A percentile compares a stretch with the other conserved stretches of the same genome.
phyloP scores from a whole-genome alignment of 30 jellyfish, hydroid and myxozoan genomes.

The Aurelia sp. region DNA sequence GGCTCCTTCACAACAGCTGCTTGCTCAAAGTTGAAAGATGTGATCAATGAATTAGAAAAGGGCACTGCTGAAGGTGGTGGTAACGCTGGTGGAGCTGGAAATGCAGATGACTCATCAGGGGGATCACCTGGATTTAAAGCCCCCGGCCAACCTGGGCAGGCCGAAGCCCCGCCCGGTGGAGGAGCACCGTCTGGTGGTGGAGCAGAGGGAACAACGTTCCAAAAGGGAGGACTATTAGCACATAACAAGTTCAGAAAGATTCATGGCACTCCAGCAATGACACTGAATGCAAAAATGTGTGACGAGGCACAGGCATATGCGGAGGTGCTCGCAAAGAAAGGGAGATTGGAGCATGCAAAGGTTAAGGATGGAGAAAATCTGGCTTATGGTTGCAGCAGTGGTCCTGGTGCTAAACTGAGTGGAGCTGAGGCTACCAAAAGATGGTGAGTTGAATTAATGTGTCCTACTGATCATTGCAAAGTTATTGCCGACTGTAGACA shows the following conservation, averaged over 20 bases:
- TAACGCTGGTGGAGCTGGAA: slow-evolving; percentile 30
- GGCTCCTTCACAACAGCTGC: slow-evolving; percentile 57
- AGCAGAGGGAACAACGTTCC: slow-evolving; percentile 36
- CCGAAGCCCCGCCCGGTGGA: background rate
- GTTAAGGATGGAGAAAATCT: slow-evolving; percentile 90
- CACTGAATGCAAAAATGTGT: slow-evolving; percentile 75
- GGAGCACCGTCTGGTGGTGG: slow-evolving; percentile 23
- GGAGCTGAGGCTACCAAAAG: slow-evolving; percentile 87
- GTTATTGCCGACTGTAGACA: too few relatives aligned
- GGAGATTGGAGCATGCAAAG: slow-evolving; percentile 54
- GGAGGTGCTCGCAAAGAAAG: slow-evolving; percentile 68
- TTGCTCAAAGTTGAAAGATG: slow-evolving; percentile 47
- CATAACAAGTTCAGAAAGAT: slow-evolving; percentile 89
- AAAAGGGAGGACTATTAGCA: slow-evolving; percentile 73
- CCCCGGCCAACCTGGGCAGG: slow-evolving; percentile 8
- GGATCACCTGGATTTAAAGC: slow-evolving; percentile 12
- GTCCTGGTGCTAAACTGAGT: slow-evolving; percentile 66
- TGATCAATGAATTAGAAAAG: background rate
- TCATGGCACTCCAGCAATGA: slow-evolving; percentile 83
- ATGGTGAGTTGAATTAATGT: slow-evolving; percentile 49
- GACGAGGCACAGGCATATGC: slow-evolving; percentile 92
- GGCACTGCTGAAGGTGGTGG: slow-evolving; percentile 22
- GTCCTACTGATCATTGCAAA: background rate
- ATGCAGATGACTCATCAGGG: slow-evolving; percentile 5
- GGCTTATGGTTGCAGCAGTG: slow-evolving; percentile 78